Percentiles rank a stretch among this genome's conserved stretches.
Evolutionary conservation across 2,113 vertebrate genomes (phyloP).

Genomic region (Mirounga angustirostris): DNA sequence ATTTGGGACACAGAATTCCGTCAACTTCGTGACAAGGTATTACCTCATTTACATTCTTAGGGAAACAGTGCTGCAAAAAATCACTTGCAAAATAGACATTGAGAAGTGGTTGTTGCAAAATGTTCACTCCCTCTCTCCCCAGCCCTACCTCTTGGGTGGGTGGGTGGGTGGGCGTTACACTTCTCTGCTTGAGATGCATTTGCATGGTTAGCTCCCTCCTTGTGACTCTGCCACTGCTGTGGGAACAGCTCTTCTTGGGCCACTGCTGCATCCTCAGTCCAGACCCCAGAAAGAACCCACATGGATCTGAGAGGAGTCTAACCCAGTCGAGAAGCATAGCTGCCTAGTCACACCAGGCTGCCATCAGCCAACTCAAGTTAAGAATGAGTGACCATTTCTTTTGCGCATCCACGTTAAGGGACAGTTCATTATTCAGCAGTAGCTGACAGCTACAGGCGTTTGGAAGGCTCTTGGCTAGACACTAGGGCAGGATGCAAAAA

Average conservation of each 20-base stretch:
- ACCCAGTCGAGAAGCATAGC: fast-evolving
- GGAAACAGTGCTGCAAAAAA: too few species aligned
- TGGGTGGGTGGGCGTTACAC: fast-evolving
- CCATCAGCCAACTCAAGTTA: fast-evolving
- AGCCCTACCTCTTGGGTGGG: background rate
- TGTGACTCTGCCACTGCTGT: fast-evolving
- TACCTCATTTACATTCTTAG: background rate
- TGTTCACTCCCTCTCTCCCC: fast-evolving
- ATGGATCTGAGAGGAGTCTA: background rate
- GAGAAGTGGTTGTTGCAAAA: background rate
- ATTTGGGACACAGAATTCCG: background rate
- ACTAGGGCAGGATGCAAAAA: background rate
- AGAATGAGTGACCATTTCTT: fast-evolving
- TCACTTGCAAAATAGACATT: too few species aligned
- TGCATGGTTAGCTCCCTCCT: fast-evolving
- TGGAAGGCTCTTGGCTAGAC: fast-evolving
- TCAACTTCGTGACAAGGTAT: too few species aligned
- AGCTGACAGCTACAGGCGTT: background rate
- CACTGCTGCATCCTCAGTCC: too few species aligned
- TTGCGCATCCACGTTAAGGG: fast-evolving
- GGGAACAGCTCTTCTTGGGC: fast-evolving
- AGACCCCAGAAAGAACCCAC: fast-evolving
- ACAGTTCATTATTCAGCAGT: fast-evolving
- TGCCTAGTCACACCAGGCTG: fast-evolving
- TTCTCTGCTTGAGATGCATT: background rate